Conservation (phyloP, 2,113 vertebrate genomes). For the Catharus bicknelli region DNA sequence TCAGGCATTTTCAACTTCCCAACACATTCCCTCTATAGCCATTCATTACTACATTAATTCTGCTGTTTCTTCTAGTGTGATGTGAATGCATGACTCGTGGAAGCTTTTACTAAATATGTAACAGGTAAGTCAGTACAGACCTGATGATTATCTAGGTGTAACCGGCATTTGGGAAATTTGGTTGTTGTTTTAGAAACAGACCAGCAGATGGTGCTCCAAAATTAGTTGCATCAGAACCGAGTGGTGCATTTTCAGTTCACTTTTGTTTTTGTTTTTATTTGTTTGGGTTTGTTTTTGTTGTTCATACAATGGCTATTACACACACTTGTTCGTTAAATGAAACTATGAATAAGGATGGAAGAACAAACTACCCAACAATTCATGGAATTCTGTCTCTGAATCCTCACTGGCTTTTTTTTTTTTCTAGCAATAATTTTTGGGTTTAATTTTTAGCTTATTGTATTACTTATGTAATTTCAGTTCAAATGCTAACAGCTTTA, state of each 20-base stretch:
- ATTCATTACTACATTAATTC: background rate
- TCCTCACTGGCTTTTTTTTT: background rate
- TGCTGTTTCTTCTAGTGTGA: background rate
- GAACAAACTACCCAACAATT: background rate
- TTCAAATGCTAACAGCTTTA: background rate
- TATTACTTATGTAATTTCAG: background rate
- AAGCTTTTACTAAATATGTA: background rate
- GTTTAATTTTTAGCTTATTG: background rate
- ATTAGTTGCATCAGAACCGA: background rate
- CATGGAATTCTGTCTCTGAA: background rate
- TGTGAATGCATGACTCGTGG: background rate
- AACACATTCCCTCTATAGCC: background rate
- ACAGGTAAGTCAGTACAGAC: background rate
- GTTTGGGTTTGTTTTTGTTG: background rate
- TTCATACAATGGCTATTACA: background rate
- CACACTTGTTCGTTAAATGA: background rate
- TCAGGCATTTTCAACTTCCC: background rate
- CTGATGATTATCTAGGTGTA: background rate
- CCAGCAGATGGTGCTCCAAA: constrained; percentile 58
- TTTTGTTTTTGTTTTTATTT: background rate
- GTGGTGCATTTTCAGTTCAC: background rate
- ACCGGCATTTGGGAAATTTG: background rate
- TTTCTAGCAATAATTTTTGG: background rate
- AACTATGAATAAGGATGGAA: background rate
- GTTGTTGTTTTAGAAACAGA: background rate